Conservation (phyloP, 1,140 invertebrate genomes). For the Micrasema longulum region DNA sequence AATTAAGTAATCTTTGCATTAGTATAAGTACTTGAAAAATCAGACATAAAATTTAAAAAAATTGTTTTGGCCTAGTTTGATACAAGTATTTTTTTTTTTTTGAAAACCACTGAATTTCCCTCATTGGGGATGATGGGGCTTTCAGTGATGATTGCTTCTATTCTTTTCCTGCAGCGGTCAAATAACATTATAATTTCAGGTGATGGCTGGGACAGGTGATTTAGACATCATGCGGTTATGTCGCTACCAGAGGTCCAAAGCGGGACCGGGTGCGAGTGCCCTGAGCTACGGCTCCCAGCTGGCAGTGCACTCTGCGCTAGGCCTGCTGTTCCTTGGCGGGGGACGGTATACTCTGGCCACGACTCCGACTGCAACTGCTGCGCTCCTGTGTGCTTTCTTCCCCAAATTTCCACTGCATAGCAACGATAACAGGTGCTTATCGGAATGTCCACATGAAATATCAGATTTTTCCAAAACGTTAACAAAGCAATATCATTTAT, state of each 20-base stretch:
- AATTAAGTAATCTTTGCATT: too few relatives aligned
- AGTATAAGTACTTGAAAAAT: too few relatives aligned
- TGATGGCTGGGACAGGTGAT: slow-evolving; percentile 95
- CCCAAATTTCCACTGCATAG: slow-evolving; percentile 97
- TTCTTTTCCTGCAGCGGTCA: too few relatives aligned
- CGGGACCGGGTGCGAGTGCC: slow-evolving; percentile 72
- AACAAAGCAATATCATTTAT: too few relatives aligned
- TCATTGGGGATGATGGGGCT: too few relatives aligned
- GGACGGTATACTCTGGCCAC: slow-evolving; percentile 90
- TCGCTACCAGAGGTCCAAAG: slow-evolving; percentile 82
- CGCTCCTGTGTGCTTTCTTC: slow-evolving; percentile 92
- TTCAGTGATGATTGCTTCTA: too few relatives aligned
- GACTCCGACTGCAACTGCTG: slow-evolving; percentile 85
- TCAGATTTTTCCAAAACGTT: too few relatives aligned
- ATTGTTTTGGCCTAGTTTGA: too few relatives aligned
- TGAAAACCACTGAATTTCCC: too few relatives aligned
- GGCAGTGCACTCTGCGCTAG: slow-evolving; percentile 93
- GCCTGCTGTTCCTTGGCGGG: slow-evolving; percentile 93
- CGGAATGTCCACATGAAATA: not conserved
- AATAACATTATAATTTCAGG: slow-evolving; percentile 66
- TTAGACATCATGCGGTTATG: slow-evolving; percentile 88
- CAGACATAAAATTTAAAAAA: too few relatives aligned
- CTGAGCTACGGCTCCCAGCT: slow-evolving; percentile 93
- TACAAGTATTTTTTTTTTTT: too few relatives aligned
- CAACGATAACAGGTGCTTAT: slow-evolving; percentile 93